Evolutionary conservation across 2,113 vertebrate species (phyloP), one percentile per base, ranked within the genome.

Genomic region (Eublepharis macularius): DNA sequence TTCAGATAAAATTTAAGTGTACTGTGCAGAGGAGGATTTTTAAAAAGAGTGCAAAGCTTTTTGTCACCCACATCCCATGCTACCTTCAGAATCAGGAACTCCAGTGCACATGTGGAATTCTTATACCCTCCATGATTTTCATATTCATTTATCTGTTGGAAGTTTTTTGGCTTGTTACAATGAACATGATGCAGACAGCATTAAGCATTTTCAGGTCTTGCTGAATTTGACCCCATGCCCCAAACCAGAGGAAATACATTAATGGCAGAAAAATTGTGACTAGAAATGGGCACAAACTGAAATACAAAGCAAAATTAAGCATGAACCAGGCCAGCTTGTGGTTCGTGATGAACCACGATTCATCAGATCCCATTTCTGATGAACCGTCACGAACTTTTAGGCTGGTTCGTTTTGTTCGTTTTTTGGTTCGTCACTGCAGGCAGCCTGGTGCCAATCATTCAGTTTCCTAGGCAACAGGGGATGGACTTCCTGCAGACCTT

Each of bases 1-100:
- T 74, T 60, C 78, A 91, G 89, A 80, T 77, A 92, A 93, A 94
- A 89, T 39, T 89, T 85, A 92, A 86, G 94, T 63, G 92, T 86
- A 94, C 65, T 70, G 79, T 82, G 93, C 94, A 87, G 84, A 94
- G 89, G 88, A 87, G 73, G 90, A 88, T 90, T 87, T 93, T 91
- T 91, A 87, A 91, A 34, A 49, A 57, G 34, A 81, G 11, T 29
- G 60, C 24, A 80, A 72, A 63, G 66, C 3, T 63, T 63, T n/a
- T 13, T 39, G 21, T 26, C 19, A 72, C 39, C 49, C 36, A 57
- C 65, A 41, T 47, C 75, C 43, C 34, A 45, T 65, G 57, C 39
- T 32, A 43, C 26, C 6, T 72, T 29, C 51, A 34, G 10, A 29
- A 84, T 10, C 49, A 41, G 26, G 2, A 39, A 36, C 32, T 68